Evolutionary conservation across 2,888 invertebrate genomes (phyloP), one percentile per base, ranked within the genome.

Genomic region (Eucriotettix oculatus): DNA sequence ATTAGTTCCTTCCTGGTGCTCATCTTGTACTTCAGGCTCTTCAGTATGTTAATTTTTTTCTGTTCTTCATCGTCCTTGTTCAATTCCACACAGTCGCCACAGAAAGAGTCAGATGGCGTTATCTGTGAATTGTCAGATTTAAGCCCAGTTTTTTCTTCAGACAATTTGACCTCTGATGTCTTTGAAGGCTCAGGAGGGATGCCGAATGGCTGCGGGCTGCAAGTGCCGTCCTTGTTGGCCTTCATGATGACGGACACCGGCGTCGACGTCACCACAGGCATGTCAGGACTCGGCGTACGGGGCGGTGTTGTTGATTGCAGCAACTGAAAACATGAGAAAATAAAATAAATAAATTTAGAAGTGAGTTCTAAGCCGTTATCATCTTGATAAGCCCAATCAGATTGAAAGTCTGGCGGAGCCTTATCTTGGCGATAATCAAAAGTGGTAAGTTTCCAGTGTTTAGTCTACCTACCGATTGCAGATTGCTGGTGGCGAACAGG

Each of bases 181-280:
- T 48, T 48, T 29, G 29, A 29, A 5, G 29, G 29, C 7, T 29
- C 29, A 29, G 29, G 29, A 29, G 29, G 29, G 48, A 48, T 48
- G 48, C 61, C 65, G 53, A 65, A 67, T 1, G 68, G 67, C 53
- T 66, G 66, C 16, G 71, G 71, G 40, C 68, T 69, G 75, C 84
- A 87, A 44, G 86, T 85, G 54, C 90, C 91, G 69, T 89, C 86
- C 64, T 86, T 85, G 71, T 86, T 85, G 10, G 87, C 90, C 66
- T 83, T 83, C 88, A 90, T 91, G 66, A 92, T 92, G 65, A 93
- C 92, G 12, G 90, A 90, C 42, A 84, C 78, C 42, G 72, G 71
- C 61, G 71, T 67, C 9, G 69, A 66, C 3, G 71, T 70, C n/a
- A 68, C 62, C n/a, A 40, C 59, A 54, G 73, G 68, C 42, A 70